Percentiles rank a stretch among this genome's conserved stretches.
phyloP scores from a whole-genome alignment of 2,888 invertebrate genomes.

The Cheilosia pagana region DNA sequence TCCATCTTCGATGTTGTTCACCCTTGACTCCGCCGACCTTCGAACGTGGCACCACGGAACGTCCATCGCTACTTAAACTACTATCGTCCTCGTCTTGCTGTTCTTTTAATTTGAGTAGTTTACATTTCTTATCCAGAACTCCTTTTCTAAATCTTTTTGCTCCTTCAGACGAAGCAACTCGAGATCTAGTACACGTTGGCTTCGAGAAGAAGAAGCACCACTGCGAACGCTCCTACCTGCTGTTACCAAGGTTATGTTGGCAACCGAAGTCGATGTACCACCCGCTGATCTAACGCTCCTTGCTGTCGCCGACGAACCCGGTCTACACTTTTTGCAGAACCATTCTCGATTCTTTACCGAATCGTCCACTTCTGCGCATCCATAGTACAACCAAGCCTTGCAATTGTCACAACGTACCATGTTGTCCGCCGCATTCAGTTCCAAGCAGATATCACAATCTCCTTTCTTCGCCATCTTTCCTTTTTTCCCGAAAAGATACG shows the following conservation, averaged over 20 bases:
- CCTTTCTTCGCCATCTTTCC: too few relatives aligned
- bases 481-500: too few relatives aligned
- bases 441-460: slow-evolving; percentile 3
- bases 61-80: not conserved
- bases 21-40: not conserved
- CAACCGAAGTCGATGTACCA: not conserved
- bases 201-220: slow-evolving; percentile 10
- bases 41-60: not conserved
- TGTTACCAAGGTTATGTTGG: not conserved
- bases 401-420: slow-evolving; percentile 10
- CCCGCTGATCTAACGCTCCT: not conserved
- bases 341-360: slow-evolving; percentile 11
- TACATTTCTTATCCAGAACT: slow-evolving; percentile 3
- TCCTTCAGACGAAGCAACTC: slow-evolving; percentile 6
- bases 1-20: not conserved
- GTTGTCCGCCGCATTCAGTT: slow-evolving; percentile 9
- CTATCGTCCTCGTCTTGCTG: not conserved
- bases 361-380: slow-evolving; percentile 16
- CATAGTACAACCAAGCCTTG: slow-evolving; percentile 12
- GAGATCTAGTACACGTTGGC: not conserved
- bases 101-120: not conserved
- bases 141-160: not conserved
- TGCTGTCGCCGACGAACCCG: not conserved
- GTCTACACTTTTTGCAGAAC: not conserved
- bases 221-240: slow-evolving; percentile 1